A percentile compares a stretch with the other conserved stretches of the same genome.
Evolutionary conservation across 2,888 invertebrate species (phyloP).

Genomic region (Heliconius erato): DNA sequence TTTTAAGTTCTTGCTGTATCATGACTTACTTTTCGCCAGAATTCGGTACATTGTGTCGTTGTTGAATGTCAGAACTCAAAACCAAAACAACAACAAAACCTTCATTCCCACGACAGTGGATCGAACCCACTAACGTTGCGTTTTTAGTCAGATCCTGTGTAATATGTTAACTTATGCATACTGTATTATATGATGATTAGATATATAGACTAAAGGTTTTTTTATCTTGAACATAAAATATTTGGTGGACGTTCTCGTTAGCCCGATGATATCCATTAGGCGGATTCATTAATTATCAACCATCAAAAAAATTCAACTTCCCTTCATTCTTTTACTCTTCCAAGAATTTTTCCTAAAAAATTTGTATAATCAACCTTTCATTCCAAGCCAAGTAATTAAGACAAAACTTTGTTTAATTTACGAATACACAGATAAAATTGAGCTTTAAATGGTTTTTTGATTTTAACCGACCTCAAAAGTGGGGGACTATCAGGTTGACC

Average conservation of each 20-base stretch:
- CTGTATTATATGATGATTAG: neutral
- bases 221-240: neutral
- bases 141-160: too few species aligned
- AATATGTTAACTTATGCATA: too few species aligned
- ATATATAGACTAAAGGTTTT: neutral
- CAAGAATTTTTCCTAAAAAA: constrained; percentile 26
- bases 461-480: neutral
- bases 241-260: constrained; percentile 13
- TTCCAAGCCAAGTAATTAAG: constrained; percentile 21
- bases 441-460: neutral
- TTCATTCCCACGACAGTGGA: too few species aligned
- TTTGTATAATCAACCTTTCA: constrained; percentile 35
- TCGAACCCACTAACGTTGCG: too few species aligned
- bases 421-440: neutral
- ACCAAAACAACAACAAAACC: too few species aligned
- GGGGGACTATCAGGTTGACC: neutral
- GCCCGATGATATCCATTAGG: constrained; percentile 32
- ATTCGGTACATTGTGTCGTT: too few species aligned
- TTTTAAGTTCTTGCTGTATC: too few species aligned
- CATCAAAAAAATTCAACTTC: constrained; percentile 29
- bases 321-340: constrained; percentile 4
- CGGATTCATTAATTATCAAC: constrained; percentile 30
- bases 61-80: too few species aligned
- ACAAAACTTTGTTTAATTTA: constrained; percentile 10
- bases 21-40: too few species aligned